Evolutionary conservation across 2,113 vertebrate species (phyloP).

Genomic region (Zosterops pallidus): DNA sequence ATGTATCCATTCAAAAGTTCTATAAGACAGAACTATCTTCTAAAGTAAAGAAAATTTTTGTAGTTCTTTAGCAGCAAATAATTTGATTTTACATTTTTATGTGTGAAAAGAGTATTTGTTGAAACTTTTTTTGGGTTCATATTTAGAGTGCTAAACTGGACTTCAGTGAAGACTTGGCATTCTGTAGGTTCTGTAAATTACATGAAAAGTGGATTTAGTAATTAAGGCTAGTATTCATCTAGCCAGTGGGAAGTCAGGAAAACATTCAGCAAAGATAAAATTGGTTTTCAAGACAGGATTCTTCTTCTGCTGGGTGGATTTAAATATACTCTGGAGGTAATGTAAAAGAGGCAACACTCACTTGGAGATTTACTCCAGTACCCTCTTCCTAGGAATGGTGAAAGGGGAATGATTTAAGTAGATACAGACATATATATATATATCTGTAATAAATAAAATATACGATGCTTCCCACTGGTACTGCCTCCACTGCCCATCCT

Average conservation of each 20-base stretch:
- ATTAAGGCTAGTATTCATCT: background rate
- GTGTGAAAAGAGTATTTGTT: background rate
- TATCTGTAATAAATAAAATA: background rate
- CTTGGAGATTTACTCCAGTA: background rate
- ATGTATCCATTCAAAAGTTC: background rate
- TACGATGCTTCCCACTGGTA: background rate
- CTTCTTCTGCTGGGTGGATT: background rate
- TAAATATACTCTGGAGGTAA: background rate
- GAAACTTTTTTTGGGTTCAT: background rate
- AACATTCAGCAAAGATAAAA: background rate
- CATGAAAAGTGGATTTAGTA: background rate
- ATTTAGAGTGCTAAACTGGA: background rate
- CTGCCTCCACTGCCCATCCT: constrained; percentile 26
- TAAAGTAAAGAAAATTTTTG: background rate
- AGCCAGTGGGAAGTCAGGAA: background rate
- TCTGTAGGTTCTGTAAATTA: background rate
- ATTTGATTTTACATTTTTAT: background rate
- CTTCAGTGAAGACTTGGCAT: background rate
- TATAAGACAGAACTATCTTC: background rate
- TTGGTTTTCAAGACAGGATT: background rate
- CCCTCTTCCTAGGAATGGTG: background rate
- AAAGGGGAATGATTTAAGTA: background rate
- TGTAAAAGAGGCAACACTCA: background rate
- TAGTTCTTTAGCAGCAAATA: background rate
- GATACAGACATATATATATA: background rate